Evolutionary conservation across 2,888 invertebrate genomes (phyloP).

Genomic region (Drosophila atripex): DNA sequence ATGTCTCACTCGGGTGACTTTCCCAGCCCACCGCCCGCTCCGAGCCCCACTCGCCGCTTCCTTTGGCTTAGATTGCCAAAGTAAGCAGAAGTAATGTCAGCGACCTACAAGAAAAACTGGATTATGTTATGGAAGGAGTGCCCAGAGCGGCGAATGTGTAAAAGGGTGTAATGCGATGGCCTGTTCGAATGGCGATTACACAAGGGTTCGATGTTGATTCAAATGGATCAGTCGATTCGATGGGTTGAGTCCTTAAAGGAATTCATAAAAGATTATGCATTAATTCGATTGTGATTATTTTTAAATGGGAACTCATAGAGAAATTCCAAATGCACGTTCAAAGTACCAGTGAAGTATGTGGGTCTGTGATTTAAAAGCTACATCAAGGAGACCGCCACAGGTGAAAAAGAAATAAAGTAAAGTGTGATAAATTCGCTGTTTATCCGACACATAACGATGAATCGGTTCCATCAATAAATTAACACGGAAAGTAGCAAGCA

Average conservation of each 20-base stretch:
- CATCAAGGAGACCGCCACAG: constrained; percentile 6
- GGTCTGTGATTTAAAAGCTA: background rate
- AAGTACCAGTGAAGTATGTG: background rate
- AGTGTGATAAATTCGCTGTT: constrained; percentile 28
- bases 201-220: constrained; percentile 2
- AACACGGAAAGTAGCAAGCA: constrained; percentile 42
- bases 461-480: constrained; percentile 67
- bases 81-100: constrained; percentile 76
- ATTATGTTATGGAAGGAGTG: background rate
- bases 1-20: constrained; percentile 47
- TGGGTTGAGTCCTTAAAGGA: background rate
- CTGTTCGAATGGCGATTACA: constrained; percentile 21
- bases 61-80: constrained; percentile 58
- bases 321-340: background rate
- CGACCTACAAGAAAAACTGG: constrained; percentile 54
- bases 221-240: constrained; percentile 15
- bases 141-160: constrained; percentile 5
- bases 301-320: background rate
- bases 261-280: background rate
- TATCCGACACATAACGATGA: constrained; percentile 43
- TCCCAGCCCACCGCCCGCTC: background rate
- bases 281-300: background rate
- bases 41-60: constrained; percentile 4
- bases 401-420: background rate
- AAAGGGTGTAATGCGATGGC: constrained; percentile 31